These are phyloP conservation scores for Polypedilum pembai DNA, from an alignment of 1,140 invertebrate species.

Conservation along the genomic window DNA sequence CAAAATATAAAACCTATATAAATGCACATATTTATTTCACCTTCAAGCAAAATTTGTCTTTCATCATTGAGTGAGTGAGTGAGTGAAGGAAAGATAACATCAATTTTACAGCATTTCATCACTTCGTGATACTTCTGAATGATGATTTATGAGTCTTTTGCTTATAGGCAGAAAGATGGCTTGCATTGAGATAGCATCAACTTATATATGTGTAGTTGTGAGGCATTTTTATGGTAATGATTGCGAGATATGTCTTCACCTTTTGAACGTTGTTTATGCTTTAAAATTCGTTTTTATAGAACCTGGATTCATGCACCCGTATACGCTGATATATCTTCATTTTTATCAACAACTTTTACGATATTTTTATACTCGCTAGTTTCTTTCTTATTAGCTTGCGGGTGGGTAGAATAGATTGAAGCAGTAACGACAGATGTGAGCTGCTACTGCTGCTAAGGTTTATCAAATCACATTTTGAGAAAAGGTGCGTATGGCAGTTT, in stretches of 20 bases:
- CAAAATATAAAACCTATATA: too few species aligned
- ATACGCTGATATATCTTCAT: neutral
- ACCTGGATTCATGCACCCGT: neutral
- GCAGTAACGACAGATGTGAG: neutral
- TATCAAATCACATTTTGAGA: conserved; percentile 13
- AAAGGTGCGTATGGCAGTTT: conserved; percentile 6
- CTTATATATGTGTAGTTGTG: neutral
- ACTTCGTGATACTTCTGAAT: neutral
- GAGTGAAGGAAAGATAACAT: too few species aligned
- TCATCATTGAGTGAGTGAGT: too few species aligned
- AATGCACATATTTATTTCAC: too few species aligned
- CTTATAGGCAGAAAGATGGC: neutral
- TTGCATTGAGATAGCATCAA: neutral
- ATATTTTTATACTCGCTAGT: neutral
- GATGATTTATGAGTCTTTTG: conserved; percentile 25
- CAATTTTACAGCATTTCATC: neutral
- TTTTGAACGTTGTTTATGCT: neutral
- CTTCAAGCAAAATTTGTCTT: too few species aligned
- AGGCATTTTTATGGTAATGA: conserved; percentile 21
- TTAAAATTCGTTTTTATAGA: conserved; percentile 7
- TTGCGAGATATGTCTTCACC: conserved; percentile 21
- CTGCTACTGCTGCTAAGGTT: neutral
- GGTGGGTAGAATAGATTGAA: neutral
- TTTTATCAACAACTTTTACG: conserved; percentile 11
- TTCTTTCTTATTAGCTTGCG: neutral